Conservation (phyloP, 1,140 invertebrate genomes). For the Protaetia brevitarsis region DNA sequence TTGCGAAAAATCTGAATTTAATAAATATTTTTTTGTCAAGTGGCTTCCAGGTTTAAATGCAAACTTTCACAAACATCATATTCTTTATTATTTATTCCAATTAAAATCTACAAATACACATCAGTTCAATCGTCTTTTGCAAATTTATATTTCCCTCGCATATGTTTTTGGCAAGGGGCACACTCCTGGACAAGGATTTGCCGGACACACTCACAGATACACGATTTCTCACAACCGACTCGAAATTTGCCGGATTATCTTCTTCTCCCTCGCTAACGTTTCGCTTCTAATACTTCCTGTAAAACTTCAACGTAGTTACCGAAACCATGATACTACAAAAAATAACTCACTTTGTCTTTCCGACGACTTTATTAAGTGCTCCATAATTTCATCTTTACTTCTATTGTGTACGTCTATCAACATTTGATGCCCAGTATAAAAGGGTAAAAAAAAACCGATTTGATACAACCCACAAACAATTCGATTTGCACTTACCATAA, state of each 20-base stretch:
- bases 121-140: conserved; percentile 36
- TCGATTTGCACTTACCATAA: conserved; percentile 76
- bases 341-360: conserved; percentile 71
- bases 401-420: conserved; percentile 84
- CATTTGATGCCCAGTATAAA: conserved; percentile 75
- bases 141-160: conserved; percentile 77
- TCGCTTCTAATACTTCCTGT: conserved; percentile 60
- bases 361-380: conserved; percentile 77
- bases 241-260: conserved; percentile 95
- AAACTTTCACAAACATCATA: too few relatives aligned
- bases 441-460: conserved; percentile 1
- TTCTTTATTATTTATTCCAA: not conserved
- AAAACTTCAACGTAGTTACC: not conserved
- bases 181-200: conserved; percentile 84
- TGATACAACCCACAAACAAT: conserved; percentile 27
- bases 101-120: not conserved
- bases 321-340: conserved; percentile 23
- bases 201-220: conserved; percentile 91
- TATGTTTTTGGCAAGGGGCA: conserved; percentile 77
- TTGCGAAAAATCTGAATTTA: too few relatives aligned
- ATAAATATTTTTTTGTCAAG: too few relatives aligned
- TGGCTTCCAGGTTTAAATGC: too few relatives aligned
- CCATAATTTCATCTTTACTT: conserved; percentile 76
- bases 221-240: conserved; percentile 73
- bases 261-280: conserved; percentile 63